A percentile compares a stretch with the other conserved stretches of the same genome.
Conservation (phyloP, 2,888 invertebrate species). For the Ferdinandea cuprea region DNA sequence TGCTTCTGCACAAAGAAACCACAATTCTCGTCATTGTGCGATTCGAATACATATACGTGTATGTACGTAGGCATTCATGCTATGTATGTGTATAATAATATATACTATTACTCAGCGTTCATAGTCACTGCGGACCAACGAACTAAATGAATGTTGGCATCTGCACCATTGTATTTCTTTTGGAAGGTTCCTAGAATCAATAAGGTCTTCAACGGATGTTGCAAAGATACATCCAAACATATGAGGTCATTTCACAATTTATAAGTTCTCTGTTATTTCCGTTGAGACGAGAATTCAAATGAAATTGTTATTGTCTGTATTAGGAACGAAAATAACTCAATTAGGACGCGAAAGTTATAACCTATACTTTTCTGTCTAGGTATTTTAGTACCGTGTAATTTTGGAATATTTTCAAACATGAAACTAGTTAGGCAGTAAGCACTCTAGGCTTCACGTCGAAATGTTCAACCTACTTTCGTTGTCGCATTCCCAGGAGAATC, state of each 20-base stretch:
- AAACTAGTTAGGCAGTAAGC: constrained; percentile 44
- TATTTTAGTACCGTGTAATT: constrained; percentile 49
- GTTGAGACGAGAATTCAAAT: constrained; percentile 5
- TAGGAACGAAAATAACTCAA: constrained; percentile 15
- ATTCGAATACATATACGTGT: not conserved
- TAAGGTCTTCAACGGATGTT: constrained; percentile 35
- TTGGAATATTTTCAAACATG: constrained; percentile 16
- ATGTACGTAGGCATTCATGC: not conserved
- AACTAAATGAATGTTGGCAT: constrained; percentile 28
- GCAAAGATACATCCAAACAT: constrained; percentile 3
- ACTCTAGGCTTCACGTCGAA: constrained; percentile 9
- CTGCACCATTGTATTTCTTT: not conserved
- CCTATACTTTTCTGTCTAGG: constrained; percentile 15
- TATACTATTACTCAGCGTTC: constrained; percentile 25
- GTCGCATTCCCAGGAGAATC: constrained; percentile 65
- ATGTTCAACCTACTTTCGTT: constrained; percentile 66
- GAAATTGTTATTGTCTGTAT: not conserved
- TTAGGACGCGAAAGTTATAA: constrained; percentile 51
- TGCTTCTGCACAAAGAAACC: constrained; percentile 32
- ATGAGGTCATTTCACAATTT: constrained; percentile 37
- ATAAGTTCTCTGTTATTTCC: constrained; percentile 17
- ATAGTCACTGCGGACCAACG: constrained; percentile 23
- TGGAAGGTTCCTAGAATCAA: constrained; percentile 49
- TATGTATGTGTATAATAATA: not conserved
- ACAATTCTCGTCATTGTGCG: not conserved